phyloP scores from a whole-genome alignment of 2,888 invertebrate genomes.

The Clusia tigrina region DNA sequence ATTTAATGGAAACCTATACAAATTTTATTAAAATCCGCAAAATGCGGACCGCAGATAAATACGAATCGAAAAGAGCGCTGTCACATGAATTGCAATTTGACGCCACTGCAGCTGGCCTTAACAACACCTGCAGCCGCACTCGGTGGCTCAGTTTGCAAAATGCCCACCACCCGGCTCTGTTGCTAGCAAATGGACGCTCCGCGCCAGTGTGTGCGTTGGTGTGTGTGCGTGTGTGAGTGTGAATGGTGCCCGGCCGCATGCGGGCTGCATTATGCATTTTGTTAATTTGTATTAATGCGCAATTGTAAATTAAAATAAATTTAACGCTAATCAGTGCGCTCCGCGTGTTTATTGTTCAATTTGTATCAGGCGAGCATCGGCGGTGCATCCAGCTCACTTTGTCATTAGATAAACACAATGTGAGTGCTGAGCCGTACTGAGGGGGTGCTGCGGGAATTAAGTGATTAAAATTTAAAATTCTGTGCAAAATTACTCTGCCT shows the following conservation, averaged over 20 bases:
- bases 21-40: constrained; percentile 40
- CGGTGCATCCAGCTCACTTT: constrained; percentile 18
- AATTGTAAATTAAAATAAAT: constrained; percentile 16
- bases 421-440: not conserved
- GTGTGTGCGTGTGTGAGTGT: not conserved
- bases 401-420: not conserved
- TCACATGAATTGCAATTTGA: constrained; percentile 32
- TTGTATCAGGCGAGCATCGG: constrained; percentile 12
- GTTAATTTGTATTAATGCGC: not conserved
- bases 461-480: not conserved
- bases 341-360: constrained; percentile 6
- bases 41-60: constrained; percentile 34
- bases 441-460: not conserved
- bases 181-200: not conserved
- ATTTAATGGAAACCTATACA: constrained; percentile 29
- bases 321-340: constrained; percentile 16
- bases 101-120: constrained; percentile 16
- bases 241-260: not conserved
- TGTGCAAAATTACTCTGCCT: not conserved
- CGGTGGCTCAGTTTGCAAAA: not conserved
- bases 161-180: not conserved
- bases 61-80: constrained; percentile 32
- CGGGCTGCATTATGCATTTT: not conserved
- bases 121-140: constrained; percentile 19
- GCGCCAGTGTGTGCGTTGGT: not conserved